Base-by-base conservation (phyloP, 2,888 invertebrate genomes). In the Agonum fuliginosum region DNA sequence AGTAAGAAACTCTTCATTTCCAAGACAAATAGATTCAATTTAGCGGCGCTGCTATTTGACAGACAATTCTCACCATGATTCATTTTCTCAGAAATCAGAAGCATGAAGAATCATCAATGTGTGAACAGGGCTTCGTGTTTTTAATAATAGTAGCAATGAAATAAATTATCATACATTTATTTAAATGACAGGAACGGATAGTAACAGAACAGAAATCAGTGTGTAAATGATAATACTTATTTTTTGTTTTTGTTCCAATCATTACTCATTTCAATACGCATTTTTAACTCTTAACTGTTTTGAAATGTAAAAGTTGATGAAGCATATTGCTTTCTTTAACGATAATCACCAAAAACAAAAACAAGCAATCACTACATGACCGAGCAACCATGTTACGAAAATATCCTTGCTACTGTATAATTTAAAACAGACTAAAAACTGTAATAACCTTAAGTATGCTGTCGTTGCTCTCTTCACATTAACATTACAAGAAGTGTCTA, bases 261-360 rank as follows among this genome's bases (percentile, higher is more conserved):
- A 24, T 54, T 54, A 24, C 22, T n/a, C 12, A 24, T 24, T 54
- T 24, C 24, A 54, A 22, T 54, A 48, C 19, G 8, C 20, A 17
- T 48, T 24, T 19, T 20, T 54, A 54, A 20, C 19, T 54, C 4
- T 24, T 12, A 20, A 3, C n/a, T 6, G 17, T 48, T 12, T 37
- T 37, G 10, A 37, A 37, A 37, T n/a, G 37, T 37, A 37, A 37
- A 5, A 20, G 19, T 54, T 5, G 24, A 5, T 54, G 22, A 54
- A 54, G 48, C 20, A 20, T 48, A 37, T 48, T 20, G 8, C 10
- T 17, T 3, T 22, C n/a, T 10, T 24, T 27, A 37, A 37, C n/a
- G 10, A 24, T 54, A 54, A 54, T 54, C n/a, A 54, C 54, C 12
- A 24, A 20, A 37, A 24, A 54, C 24, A 24, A 54, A 51, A 54